Evolutionary conservation across 2,888 invertebrate species (phyloP).

Genomic region (Campoletis raptor): DNA sequence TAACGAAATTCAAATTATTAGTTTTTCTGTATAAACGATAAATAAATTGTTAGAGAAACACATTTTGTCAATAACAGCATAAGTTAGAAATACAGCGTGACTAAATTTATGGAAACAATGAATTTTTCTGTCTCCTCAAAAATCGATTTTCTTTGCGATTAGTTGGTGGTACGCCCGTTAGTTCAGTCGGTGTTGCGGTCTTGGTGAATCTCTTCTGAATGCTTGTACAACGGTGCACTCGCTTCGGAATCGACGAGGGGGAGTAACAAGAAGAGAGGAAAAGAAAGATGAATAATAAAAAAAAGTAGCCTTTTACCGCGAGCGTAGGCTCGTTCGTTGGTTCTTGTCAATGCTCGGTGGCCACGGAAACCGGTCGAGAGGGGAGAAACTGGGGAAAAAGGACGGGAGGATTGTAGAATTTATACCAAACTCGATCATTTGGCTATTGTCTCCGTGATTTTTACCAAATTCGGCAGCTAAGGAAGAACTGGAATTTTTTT

Average conservation of each 20-base stretch:
- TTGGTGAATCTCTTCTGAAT: constrained; percentile 29
- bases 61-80: neutral
- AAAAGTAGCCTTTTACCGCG: constrained; percentile 49
- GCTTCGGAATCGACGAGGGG: constrained; percentile 45
- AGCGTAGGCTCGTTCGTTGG: constrained; percentile 26
- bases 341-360: constrained; percentile 62
- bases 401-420: constrained; percentile 11
- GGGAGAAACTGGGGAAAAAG: constrained; percentile 4
- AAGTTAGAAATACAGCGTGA: neutral
- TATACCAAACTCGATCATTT: constrained; percentile 9
- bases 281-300: constrained; percentile 37
- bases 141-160: constrained; percentile 35
- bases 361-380: constrained; percentile 58
- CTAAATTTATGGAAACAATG: constrained; percentile 4
- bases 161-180: constrained; percentile 50
- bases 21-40: neutral
- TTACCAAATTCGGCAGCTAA: neutral
- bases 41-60: neutral
- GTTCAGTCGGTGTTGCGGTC: constrained; percentile 59
- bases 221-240: constrained; percentile 59
- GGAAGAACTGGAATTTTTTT: neutral
- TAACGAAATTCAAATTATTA: neutral
- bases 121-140: neutral
- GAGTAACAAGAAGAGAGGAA: constrained; percentile 48
- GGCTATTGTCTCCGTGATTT: neutral